Evolutionary conservation across 2,113 vertebrate species (phyloP).

Genomic region (Conger conger): DNA sequence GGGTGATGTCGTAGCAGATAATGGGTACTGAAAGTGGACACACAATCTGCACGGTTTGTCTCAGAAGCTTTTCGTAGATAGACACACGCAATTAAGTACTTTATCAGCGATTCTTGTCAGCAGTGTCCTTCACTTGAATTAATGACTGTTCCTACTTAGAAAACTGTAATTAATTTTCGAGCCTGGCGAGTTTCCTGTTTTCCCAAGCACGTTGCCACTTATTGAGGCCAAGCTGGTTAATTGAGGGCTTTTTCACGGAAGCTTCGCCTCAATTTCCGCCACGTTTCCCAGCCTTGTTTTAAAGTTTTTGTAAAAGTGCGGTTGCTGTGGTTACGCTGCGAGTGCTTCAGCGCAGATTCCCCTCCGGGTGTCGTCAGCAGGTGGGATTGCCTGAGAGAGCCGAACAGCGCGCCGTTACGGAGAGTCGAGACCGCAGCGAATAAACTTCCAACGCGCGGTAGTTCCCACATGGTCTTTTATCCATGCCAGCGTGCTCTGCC

Average conservation of each 20-base stretch:
- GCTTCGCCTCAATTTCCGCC: background rate
- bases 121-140: background rate
- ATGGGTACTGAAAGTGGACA: too few species aligned
- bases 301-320: background rate
- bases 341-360: constrained; percentile 23
- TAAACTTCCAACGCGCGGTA: constrained; percentile 25
- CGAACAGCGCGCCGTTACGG: constrained; percentile 33
- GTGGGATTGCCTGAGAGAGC: constrained; percentile 24
- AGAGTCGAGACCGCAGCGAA: constrained; percentile 39
- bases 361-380: constrained; percentile 29
- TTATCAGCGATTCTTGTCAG: background rate
- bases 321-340: constrained; percentile 26
- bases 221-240: background rate
- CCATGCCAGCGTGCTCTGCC: background rate
- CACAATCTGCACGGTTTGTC: too few species aligned
- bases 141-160: background rate
- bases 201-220: background rate
- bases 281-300: background rate
- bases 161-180: background rate
- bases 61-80: too few species aligned
- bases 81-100: background rate
- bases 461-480: background rate
- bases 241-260: background rate
- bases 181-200: background rate
- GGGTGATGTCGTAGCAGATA: too few species aligned